Evolutionary conservation across 92 coral and sea anemone genomes (phyloP).

Genomic region (Blastomussa wellsi): DNA sequence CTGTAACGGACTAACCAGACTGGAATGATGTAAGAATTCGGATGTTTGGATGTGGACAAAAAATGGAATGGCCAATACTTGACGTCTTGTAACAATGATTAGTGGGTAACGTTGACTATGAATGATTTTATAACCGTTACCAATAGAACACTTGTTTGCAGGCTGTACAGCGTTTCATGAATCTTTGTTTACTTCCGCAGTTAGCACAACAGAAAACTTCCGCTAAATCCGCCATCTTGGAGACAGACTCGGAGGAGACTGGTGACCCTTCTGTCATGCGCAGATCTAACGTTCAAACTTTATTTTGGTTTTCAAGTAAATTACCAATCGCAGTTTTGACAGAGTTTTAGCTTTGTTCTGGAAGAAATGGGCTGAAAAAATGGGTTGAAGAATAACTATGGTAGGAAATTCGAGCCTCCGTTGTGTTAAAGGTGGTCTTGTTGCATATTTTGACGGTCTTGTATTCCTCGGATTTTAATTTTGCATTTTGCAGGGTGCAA

Average conservation of each 20-base stretch:
- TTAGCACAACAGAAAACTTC: constrained; percentile 44
- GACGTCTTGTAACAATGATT: too few relatives aligned
- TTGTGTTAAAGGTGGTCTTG: neutral
- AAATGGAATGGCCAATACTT: too few relatives aligned
- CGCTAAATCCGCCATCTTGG: constrained; percentile 56
- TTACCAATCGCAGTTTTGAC: neutral
- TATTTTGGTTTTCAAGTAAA: constrained; percentile 31
- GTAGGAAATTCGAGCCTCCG: neutral
- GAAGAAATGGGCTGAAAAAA: constrained; percentile 21
- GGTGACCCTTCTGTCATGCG: neutral
- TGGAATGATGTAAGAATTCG: too few relatives aligned
- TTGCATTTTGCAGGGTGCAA: constrained; percentile 93
- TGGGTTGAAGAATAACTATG: constrained; percentile 37
- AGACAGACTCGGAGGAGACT: neutral
- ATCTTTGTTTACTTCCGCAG: constrained; percentile 61
- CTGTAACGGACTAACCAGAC: too few relatives aligned
- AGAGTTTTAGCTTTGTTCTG: neutral
- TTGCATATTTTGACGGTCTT: neutral
- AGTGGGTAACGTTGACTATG: neutral
- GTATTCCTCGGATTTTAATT: neutral
- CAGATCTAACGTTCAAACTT: constrained; percentile 4
- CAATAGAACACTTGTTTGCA: constrained; percentile 81
- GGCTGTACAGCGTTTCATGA: constrained; percentile 88
- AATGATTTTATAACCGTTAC: constrained; percentile 28
- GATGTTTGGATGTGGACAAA: too few relatives aligned